Conservation (phyloP, 2,113 vertebrate genomes). For the Ciconia maguari region DNA sequence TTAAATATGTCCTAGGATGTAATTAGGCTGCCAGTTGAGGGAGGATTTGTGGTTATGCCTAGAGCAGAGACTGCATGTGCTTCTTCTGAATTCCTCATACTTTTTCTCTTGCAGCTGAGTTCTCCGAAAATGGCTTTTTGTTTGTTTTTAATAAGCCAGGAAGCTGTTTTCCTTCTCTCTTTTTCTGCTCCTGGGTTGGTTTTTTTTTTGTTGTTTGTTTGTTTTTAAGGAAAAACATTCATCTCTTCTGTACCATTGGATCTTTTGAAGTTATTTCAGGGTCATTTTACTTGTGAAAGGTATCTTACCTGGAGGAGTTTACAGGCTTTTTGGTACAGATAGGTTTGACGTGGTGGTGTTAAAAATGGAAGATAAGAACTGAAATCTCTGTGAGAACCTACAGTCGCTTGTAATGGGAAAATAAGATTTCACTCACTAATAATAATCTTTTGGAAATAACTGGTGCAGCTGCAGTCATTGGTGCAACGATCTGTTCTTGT, state of each 20-base stretch:
- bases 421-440: not conserved
- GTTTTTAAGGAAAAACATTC: not conserved
- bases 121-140: not conserved
- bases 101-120: not conserved
- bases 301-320: not conserved
- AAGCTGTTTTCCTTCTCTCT: not conserved
- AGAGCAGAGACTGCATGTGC: not conserved
- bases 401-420: not conserved
- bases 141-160: not conserved
- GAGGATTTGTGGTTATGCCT: not conserved
- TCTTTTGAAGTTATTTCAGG: not conserved
- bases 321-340: not conserved
- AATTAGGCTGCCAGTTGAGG: slow-evolving; percentile 12
- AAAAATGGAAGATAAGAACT: not conserved
- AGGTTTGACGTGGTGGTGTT: rapidly evolving
- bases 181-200: not conserved
- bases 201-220: no score
- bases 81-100: not conserved
- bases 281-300: not conserved
- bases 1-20: not conserved
- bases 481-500: not conserved
- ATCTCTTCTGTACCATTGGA: not conserved
- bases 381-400: not conserved
- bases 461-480: not conserved
- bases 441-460: not conserved